Evolutionary conservation across 2,113 vertebrate species (phyloP), one percentile per base, ranked within the genome.

Genomic region (Carassius auratus): DNA sequence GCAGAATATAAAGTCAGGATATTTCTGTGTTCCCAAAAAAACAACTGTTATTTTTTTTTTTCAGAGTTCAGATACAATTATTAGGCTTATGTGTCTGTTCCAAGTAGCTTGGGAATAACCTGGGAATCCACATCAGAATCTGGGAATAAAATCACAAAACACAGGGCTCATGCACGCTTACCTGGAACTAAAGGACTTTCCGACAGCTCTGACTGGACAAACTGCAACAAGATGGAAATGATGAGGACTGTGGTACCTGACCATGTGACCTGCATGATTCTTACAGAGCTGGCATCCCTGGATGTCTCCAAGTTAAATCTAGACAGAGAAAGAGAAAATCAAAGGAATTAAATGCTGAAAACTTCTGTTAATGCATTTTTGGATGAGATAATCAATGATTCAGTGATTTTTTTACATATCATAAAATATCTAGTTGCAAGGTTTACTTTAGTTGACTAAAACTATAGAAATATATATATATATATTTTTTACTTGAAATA

Each of bases 221-320:
- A 90, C 87, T 91, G 92, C 89, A 97, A 91, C 84, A 96, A 90
- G 90, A 92, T 91, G 92, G 94, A 87, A 57, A 96, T 87, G 88
- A 96, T 88, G 92, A 96, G 93, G 94, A 94, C 92, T 90, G 93
- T 90, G 93, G 93, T 92, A 91, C 94, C 91, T 90, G 94, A 95
- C 96, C 96, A 95, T 93, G 93, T 94, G 95, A 96, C 85, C 91
- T 66, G 87, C 95, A 96, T 99, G 90, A 92, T 95, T 90, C 81
- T 94, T 93, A 95, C 92, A 94, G 94, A 94, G 90, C 94, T 96
- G 93, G 95, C 97, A 98, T 99, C 96, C 95, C 97, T 96, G 26
- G 81, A 89, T 89, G 93, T 89, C 0, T 84, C 55, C 80, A 38
- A 83, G 79, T 79, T 50, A 82, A 62, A 64, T 86, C 87, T 88